phyloP scores from a whole-genome alignment of 2,113 vertebrate species.

The Natator depressus region DNA sequence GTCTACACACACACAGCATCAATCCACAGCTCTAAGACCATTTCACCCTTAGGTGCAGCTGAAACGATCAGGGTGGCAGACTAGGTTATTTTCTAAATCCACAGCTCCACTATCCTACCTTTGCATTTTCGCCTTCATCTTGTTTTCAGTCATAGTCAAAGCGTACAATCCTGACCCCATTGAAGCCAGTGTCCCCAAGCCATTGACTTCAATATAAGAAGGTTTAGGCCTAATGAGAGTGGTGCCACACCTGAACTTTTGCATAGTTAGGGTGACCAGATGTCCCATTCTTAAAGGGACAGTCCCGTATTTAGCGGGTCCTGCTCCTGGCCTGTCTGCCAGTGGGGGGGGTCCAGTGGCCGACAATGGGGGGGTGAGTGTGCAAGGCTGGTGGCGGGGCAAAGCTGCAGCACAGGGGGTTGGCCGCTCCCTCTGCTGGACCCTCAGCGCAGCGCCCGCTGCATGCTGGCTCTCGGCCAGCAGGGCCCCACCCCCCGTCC shows the following conservation, averaged over 20 bases:
- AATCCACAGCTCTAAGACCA: constrained; percentile 53
- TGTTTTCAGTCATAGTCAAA: constrained; percentile 45
- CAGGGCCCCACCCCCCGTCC: too few species aligned
- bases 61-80: constrained; percentile 49
- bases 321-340: too few species aligned
- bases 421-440: too few species aligned
- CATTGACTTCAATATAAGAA: neutral
- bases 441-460: too few species aligned
- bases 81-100: constrained; percentile 46
- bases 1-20: neutral
- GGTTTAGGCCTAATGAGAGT: neutral
- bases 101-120: constrained; percentile 46
- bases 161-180: constrained; percentile 42
- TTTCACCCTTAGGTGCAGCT: constrained; percentile 42
- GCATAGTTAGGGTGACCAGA: neutral
- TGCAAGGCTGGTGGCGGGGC: too few species aligned
- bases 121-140: constrained; percentile 30
- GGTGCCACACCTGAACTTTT: neutral
- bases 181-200: constrained; percentile 1
- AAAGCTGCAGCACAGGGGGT: too few species aligned
- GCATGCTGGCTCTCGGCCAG: too few species aligned
- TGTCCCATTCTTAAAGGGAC: too few species aligned
- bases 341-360: too few species aligned
- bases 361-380: too few species aligned
- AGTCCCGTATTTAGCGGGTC: too few species aligned